These are phyloP conservation scores for Lepetodrilus schrolli DNA, from an alignment of 2,888 invertebrate genomes.

Conservation along the genomic window DNA sequence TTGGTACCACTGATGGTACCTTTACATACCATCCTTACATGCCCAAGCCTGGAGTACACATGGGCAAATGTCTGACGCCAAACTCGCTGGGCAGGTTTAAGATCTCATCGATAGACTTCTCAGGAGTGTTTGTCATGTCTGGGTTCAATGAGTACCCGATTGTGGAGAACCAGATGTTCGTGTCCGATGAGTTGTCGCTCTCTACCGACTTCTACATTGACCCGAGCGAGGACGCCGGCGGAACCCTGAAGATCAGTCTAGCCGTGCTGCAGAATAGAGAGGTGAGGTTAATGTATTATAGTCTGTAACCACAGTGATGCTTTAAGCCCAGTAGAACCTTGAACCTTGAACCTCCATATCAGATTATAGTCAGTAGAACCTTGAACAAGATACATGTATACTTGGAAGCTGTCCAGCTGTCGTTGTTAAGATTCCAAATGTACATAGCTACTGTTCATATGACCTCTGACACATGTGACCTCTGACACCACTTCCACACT, in stretches of 20 bases:
- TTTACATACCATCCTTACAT: background rate
- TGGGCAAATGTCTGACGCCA: conserved; percentile 44
- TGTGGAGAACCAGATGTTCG: conserved; percentile 41
- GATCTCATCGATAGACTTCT: conserved; percentile 44
- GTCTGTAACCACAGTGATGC: too few relatives aligned
- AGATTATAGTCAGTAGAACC: too few relatives aligned
- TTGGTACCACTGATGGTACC: background rate
- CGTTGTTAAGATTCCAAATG: too few relatives aligned
- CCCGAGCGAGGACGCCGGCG: conserved; percentile 85
- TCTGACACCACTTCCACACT: too few relatives aligned
- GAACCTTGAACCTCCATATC: too few relatives aligned
- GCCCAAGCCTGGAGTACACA: background rate
- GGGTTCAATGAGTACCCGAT: conserved; percentile 76
- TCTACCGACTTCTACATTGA: conserved; percentile 83
- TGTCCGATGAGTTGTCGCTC: conserved; percentile 49
- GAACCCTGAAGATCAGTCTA: conserved; percentile 77
- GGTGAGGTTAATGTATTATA: too few relatives aligned
- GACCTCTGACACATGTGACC: too few relatives aligned
- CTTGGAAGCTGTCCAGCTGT: too few relatives aligned
- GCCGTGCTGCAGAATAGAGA: background rate
- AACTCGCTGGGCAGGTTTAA: conserved; percentile 49
- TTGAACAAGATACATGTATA: too few relatives aligned
- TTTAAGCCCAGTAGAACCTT: too few relatives aligned
- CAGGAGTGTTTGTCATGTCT: conserved; percentile 49
- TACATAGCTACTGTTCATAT: too few relatives aligned